phyloP scores from a whole-genome alignment of 1,140 invertebrate genomes.

The Leptopilina boulardi region DNA sequence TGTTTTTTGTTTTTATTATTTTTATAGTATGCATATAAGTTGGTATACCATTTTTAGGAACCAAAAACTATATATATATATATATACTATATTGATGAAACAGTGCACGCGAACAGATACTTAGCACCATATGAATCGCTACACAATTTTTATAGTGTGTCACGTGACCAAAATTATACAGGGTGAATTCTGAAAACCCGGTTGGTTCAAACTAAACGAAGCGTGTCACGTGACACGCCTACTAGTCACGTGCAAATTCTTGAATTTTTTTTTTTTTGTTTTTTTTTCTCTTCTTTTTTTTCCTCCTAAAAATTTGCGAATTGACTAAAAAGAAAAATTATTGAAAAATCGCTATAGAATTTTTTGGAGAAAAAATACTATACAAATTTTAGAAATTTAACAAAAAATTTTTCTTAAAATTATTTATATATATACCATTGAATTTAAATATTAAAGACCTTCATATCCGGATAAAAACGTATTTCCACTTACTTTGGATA shows the following conservation, averaged over 20 bases:
- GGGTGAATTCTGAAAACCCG: conserved; percentile 64
- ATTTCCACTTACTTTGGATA: too few species aligned
- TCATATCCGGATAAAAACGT: too few species aligned
- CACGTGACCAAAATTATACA: conserved; percentile 67
- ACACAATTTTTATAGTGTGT: conserved; percentile 53
- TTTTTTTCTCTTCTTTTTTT: too few species aligned
- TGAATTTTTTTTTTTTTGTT: conserved; percentile 39
- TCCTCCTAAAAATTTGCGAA: background rate
- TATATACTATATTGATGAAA: conserved; percentile 33
- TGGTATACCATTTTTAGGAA: conserved; percentile 26
- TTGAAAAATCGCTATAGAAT: too few species aligned
- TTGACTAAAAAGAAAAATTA: background rate
- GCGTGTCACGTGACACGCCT: conserved; percentile 68
- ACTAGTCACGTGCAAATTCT: conserved; percentile 68
- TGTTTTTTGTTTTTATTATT: conserved; percentile 34
- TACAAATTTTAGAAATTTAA: too few species aligned
- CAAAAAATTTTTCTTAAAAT: too few species aligned
- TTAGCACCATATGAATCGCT: conserved; percentile 68
- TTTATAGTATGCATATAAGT: background rate
- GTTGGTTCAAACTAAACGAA: conserved; percentile 64
- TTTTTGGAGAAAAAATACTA: too few species aligned
- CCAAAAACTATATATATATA: conserved; percentile 38
- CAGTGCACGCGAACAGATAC: conserved; percentile 66
- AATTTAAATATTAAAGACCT: too few species aligned
- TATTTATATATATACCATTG: too few species aligned